Percentiles rank a stretch among this genome's conserved stretches.
Evolutionary conservation across 2,797 vertebrate species (phyloP).

Genomic region (Neostethus bicornis): DNA sequence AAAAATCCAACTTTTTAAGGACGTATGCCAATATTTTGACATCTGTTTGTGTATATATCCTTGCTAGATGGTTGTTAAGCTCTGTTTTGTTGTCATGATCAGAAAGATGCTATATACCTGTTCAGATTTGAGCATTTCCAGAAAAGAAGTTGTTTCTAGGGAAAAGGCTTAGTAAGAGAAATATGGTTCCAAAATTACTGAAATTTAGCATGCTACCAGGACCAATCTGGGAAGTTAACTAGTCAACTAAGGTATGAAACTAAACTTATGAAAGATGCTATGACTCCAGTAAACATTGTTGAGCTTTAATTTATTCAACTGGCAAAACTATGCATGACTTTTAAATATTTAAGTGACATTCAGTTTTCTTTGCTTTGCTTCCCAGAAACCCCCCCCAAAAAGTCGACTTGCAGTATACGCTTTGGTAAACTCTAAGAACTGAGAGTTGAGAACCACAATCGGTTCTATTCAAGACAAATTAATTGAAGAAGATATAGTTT

Average conservation of each 20-base stretch:
- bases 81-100: conserved; percentile 63
- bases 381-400: no score
- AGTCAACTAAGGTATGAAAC: no score
- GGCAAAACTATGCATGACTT: no score
- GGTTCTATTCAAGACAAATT: neutral
- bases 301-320: no score
- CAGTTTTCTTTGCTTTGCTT: no score
- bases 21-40: conserved; percentile 18
- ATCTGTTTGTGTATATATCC: conserved; percentile 50
- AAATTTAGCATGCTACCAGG: conserved; percentile 49
- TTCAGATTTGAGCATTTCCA: conserved; percentile 45
- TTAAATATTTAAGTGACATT: no score
- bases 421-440: neutral
- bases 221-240: conserved; percentile 39
- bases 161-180: conserved; percentile 24
- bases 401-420: no score
- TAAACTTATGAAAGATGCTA: no score
- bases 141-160: conserved; percentile 49
- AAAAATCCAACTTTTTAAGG: conserved; percentile 13
- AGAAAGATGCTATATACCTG: conserved; percentile 44
- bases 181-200: conserved; percentile 46
- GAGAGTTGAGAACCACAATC: neutral
- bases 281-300: conserved; percentile 37
- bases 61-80: conserved; percentile 50
- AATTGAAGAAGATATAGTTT: neutral